Evolutionary conservation across 2,888 invertebrate genomes (phyloP).

Genomic region (Rhagophthalmus giganteus): DNA sequence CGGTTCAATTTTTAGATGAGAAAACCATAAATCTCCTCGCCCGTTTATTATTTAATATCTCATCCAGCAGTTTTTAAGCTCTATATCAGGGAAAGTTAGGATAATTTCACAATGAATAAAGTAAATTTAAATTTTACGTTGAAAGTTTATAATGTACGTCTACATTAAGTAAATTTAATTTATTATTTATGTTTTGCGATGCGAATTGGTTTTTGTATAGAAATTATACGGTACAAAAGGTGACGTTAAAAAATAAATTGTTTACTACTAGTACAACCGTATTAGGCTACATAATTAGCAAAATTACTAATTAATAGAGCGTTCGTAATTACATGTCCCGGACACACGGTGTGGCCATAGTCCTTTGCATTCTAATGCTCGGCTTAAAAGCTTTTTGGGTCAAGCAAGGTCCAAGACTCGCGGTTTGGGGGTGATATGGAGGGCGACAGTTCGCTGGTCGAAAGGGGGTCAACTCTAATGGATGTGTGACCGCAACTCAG

Average conservation of each 20-base stretch:
- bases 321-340: constrained; percentile 44
- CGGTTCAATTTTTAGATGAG: not conserved
- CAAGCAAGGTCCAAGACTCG: constrained; percentile 30
- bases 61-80: not conserved
- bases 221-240: too few species aligned
- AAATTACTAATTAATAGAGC: constrained; percentile 42
- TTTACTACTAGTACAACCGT: too few species aligned
- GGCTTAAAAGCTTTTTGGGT: constrained; percentile 38
- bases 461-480: constrained; percentile 43
- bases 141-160: too few species aligned
- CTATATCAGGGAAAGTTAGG: not conserved
- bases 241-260: too few species aligned
- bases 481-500: constrained; percentile 43
- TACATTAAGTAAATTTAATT: too few species aligned
- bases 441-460: constrained; percentile 21
- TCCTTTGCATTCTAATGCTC: constrained; percentile 34
- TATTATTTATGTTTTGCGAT: too few species aligned
- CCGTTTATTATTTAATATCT: not conserved
- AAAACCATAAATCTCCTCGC: not conserved
- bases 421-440: constrained; percentile 25
- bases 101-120: not conserved
- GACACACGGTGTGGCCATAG: constrained; percentile 34
- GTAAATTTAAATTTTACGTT: not conserved
- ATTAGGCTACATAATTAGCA: not conserved
- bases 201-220: too few species aligned